Evolutionary conservation across 2,797 vertebrate genomes (phyloP).

Genomic region (Platyrinchus mystaceus): DNA sequence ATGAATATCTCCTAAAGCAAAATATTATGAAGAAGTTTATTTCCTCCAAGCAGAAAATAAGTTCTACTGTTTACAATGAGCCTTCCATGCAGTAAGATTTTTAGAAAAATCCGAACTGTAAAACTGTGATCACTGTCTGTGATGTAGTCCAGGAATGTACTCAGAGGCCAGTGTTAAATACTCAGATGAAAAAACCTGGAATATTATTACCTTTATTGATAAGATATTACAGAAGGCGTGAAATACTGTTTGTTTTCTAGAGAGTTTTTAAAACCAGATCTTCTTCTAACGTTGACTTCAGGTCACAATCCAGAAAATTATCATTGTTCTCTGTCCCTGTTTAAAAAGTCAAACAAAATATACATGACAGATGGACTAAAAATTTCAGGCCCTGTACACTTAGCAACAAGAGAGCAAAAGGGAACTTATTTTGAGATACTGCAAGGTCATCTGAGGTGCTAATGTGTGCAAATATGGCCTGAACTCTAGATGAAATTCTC

Average conservation of each 20-base stretch:
- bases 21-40: background rate
- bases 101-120: background rate
- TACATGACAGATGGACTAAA: too few relatives aligned
- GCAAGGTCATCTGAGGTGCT: background rate
- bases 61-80: background rate
- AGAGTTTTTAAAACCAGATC: background rate
- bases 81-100: background rate
- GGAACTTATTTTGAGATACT: background rate
- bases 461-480: background rate
- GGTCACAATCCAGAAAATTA: background rate
- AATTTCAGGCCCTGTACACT: background rate
- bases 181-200: background rate
- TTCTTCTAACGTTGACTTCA: background rate
- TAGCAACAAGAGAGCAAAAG: background rate
- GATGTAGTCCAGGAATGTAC: accelerated
- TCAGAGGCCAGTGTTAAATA: background rate
- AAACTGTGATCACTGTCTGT: background rate
- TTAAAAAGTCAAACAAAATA: background rate
- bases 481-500: background rate
- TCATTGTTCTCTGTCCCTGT: background rate
- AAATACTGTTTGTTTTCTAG: background rate
- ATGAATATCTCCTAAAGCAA: background rate
- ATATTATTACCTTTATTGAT: background rate
- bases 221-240: background rate
- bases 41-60: background rate